Base-by-base conservation (phyloP, 1,140 invertebrate genomes). In the Drosophila azteca region DNA sequence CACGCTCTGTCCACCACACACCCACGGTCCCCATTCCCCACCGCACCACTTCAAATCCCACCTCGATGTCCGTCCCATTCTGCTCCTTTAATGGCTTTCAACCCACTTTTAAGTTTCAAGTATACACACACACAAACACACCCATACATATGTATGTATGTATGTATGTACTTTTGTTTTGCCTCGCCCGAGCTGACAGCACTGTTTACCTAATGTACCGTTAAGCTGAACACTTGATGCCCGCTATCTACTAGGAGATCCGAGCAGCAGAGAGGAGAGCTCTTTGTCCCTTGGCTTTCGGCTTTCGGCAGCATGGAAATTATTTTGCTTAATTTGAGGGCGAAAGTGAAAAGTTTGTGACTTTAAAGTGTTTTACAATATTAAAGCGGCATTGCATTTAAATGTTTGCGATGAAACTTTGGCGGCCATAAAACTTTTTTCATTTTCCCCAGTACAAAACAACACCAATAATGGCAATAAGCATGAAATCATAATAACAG, bases 181-280 rank as follows among this genome's bases (percentile, higher is more conserved):
- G 26, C 22, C 11, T 22, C 29, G 73, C 50, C 35, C 62, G 53
- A 64, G 77, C 87, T 85, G 82, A 85, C 78, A 85, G 79, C 69
- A 81, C 62, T 85, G 81, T 87, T 83, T 87, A 87, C 83, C 76
- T 87, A 87, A 87, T 87, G 83, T 87, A 87, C 83, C 83, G 83
- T 87, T 87, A 87, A 87, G 83, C 83, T 73, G 63, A 72, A 68
- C 73, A 77, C 73, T 85, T 84, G 68, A 80, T 85, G 80, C 62
- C 62, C 80, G 68, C 77, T 74, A 77, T 80, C 81, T 77, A 65
- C 39, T 13, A n/a, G 22, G 22, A 29, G 35, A 58, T 64, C 51
- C 0, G 9, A 58, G 67, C 58, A 8, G 0, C 2, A 9, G 8
- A 31, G 31, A 31, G 31, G 4, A 9, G 31, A 9, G 51, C 55